These are phyloP conservation scores for Nettapus auritus DNA, from an alignment of 2,113 vertebrate genomes.

Conservation along the genomic window DNA sequence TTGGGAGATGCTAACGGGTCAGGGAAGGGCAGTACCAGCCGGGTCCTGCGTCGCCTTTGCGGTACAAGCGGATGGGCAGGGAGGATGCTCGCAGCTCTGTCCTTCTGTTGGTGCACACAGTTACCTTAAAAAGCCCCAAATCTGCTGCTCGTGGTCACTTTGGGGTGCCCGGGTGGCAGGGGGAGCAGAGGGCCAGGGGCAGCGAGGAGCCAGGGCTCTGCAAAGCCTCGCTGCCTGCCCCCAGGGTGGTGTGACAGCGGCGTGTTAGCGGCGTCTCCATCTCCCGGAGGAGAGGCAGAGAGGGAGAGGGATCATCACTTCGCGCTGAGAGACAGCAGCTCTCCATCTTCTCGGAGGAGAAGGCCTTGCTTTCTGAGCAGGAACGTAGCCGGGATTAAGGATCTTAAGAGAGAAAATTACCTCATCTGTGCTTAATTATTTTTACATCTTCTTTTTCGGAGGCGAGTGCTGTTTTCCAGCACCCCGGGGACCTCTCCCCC, in stretches of 20 bases:
- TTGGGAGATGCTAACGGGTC: not conserved
- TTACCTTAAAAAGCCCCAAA: not conserved
- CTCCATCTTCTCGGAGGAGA: slow-evolving; percentile 5
- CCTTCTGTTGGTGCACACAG: accelerated
- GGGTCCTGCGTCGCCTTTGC: not conserved
- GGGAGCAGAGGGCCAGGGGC: not conserved
- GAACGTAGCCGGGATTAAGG: not conserved
- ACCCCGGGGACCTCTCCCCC: not conserved
- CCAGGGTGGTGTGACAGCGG: not conserved
- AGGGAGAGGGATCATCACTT: not conserved
- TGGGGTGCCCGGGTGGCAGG: accelerated
- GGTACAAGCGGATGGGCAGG: not conserved
- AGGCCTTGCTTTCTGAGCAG: not conserved
- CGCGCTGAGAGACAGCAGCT: not conserved
- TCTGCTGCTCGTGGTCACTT: accelerated
- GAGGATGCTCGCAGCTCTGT: accelerated
- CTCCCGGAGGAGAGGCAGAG: not conserved
- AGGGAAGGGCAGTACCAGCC: not conserved
- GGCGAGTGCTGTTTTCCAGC: not conserved
- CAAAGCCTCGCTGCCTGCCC: not conserved
- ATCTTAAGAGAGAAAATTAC: slow-evolving; percentile 35
- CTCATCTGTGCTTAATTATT: slow-evolving; percentile 40
- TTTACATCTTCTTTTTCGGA: slow-evolving; percentile 20
- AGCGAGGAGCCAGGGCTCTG: not conserved
- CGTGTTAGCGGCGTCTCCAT: not conserved